These are phyloP conservation scores for Molorchus minor DNA, from an alignment of 2,888 invertebrate species.

Conservation along the genomic window DNA sequence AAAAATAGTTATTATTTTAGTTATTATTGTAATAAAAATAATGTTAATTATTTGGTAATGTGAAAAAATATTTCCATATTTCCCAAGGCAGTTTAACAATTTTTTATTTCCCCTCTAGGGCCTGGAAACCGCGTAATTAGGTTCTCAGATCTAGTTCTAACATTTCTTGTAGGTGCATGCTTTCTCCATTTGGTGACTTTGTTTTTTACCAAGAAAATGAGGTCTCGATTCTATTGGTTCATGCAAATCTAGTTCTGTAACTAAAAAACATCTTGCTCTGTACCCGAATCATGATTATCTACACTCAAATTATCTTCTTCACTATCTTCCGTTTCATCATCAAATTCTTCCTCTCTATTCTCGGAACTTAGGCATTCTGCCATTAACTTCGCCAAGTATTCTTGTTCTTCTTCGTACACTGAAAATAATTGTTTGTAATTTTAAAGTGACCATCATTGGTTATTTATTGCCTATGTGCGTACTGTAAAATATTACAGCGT, in stretches of 20 bases:
- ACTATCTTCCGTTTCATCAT: background rate
- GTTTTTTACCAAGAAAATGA: conserved; percentile 13
- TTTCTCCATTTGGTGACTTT: conserved; percentile 5
- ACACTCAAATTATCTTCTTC: too few species aligned
- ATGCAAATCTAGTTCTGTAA: background rate
- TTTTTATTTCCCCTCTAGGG: too few species aligned
- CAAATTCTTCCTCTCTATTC: background rate
- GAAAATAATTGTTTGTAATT: too few species aligned
- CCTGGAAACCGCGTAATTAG: too few species aligned
- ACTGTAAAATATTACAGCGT: too few species aligned
- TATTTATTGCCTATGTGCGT: too few species aligned
- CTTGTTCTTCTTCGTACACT: conserved; percentile 1
- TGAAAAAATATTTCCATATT: too few species aligned
- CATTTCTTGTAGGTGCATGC: conserved; percentile 10
- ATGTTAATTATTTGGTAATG: too few species aligned
- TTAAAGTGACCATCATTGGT: too few species aligned
- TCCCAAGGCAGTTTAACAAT: too few species aligned
- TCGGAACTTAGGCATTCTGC: background rate
- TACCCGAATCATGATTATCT: background rate
- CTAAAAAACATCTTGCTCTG: background rate
- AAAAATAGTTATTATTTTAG: too few species aligned
- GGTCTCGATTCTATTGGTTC: background rate
- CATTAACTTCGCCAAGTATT: background rate
- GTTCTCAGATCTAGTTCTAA: conserved; percentile 7
- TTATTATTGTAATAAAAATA: too few species aligned